Evolutionary conservation across 1,140 invertebrate species (phyloP).

Genomic region (Scaptomyza pallida): DNA sequence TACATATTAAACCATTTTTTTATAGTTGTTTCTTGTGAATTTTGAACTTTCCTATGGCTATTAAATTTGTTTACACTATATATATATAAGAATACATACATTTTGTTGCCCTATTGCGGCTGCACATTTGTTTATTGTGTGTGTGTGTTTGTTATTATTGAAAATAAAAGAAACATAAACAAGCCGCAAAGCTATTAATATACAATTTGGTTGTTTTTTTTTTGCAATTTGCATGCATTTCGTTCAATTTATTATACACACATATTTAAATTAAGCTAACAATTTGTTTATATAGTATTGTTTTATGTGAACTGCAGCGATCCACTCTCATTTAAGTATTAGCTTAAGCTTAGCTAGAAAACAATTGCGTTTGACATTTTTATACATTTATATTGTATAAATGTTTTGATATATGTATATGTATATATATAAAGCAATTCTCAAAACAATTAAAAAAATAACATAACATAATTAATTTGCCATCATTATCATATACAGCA

Average conservation of each 20-base stretch:
- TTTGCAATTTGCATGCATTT: slow-evolving; percentile 39
- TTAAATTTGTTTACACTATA: slow-evolving; percentile 36
- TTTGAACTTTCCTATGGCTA: slow-evolving; percentile 50
- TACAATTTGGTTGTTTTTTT: slow-evolving; percentile 39
- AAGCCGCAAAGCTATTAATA: slow-evolving; percentile 36
- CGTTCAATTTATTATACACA: slow-evolving; percentile 35
- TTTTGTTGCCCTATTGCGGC: slow-evolving; percentile 26
- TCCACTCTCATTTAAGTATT: slow-evolving; percentile 33
- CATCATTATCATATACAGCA: slow-evolving; percentile 54
- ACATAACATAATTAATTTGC: slow-evolving; percentile 70
- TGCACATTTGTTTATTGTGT: slow-evolving; percentile 11
- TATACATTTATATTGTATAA: slow-evolving; percentile 43
- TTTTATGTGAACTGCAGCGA: slow-evolving; percentile 6
- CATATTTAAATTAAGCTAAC: slow-evolving; percentile 37
- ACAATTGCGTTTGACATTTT: slow-evolving; percentile 29
- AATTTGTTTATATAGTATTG: slow-evolving; percentile 24
- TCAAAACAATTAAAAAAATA: slow-evolving; percentile 73
- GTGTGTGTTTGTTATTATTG: slow-evolving; percentile 23
- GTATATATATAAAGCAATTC: too few species aligned
- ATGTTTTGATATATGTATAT: slow-evolving; percentile 35
- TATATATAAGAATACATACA: slow-evolving; percentile 25
- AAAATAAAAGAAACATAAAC: slow-evolving; percentile 30
- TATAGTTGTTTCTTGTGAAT: slow-evolving; percentile 31
- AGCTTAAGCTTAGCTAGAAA: slow-evolving; percentile 60
- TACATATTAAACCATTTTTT: slow-evolving; percentile 40